These are phyloP conservation scores for Sminthurinus aureus DNA, from an alignment of 2,888 invertebrate species.

Conservation along the genomic window DNA sequence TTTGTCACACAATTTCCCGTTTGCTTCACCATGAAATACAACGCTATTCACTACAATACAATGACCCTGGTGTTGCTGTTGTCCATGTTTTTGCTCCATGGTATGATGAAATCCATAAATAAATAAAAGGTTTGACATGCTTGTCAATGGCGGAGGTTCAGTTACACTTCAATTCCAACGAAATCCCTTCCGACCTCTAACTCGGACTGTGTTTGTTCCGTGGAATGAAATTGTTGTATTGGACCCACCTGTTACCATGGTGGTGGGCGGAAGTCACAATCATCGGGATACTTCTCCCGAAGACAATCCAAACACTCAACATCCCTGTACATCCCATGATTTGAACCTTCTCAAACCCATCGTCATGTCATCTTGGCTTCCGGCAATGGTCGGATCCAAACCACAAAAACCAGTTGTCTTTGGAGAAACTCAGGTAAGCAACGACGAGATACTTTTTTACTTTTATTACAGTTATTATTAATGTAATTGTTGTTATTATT, in stretches of 20 bases:
- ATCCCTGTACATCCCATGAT: slow-evolving; percentile 83
- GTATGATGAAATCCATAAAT: not conserved
- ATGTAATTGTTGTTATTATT: too few relatives aligned
- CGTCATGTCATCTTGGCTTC: slow-evolving; percentile 88
- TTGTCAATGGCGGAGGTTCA: slow-evolving; percentile 98
- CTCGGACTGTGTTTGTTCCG: slow-evolving; percentile 91
- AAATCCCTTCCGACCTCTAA: slow-evolving; percentile 88
- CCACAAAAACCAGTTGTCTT: slow-evolving; percentile 84
- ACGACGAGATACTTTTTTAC: not conserved
- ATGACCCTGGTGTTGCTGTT: slow-evolving; percentile 9
- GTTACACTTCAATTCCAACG: slow-evolving; percentile 96
- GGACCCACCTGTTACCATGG: slow-evolving; percentile 82
- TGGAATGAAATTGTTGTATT: slow-evolving; percentile 98
- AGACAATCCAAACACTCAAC: slow-evolving; percentile 50
- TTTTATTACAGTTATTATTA: too few relatives aligned
- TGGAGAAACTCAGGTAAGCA: slow-evolving; percentile 84
- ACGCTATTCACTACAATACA: too few relatives aligned
- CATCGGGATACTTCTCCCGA: slow-evolving; percentile 46
- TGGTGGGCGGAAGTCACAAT: slow-evolving; percentile 47
- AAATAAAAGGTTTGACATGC: slow-evolving; percentile 88
- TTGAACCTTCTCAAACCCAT: slow-evolving; percentile 84
- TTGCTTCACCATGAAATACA: too few relatives aligned
- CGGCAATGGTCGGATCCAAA: slow-evolving; percentile 85
- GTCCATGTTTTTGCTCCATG: not conserved
- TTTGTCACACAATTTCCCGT: too few relatives aligned